These are phyloP conservation scores for Nymphicus hollandicus DNA, from an alignment of 2,113 vertebrate genomes.

Conservation along the genomic window DNA sequence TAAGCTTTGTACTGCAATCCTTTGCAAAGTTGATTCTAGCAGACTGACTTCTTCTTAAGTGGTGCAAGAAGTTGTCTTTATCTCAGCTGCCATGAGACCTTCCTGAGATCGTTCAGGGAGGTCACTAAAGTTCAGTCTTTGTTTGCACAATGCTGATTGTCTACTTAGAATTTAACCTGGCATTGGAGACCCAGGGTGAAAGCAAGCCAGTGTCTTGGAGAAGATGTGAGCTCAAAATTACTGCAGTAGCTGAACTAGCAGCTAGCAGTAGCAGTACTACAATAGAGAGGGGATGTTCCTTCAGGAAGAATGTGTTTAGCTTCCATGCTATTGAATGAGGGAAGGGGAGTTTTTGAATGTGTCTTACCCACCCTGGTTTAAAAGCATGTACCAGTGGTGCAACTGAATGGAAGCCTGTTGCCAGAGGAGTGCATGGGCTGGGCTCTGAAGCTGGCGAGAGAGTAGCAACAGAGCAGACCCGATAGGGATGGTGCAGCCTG, in stretches of 20 bases:
- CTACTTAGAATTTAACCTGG: background rate
- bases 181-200: background rate
- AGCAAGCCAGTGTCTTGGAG: background rate
- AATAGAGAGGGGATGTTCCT: background rate
- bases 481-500: background rate
- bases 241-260: background rate
- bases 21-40: background rate
- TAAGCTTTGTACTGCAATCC: background rate
- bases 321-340: background rate
- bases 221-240: background rate
- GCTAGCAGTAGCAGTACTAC: background rate
- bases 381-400: background rate
- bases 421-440: background rate
- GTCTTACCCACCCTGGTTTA: background rate
- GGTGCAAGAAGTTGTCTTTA: background rate
- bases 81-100: background rate
- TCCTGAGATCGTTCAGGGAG: background rate
- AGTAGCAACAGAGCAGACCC: rapidly evolving
- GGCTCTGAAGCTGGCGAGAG: background rate
- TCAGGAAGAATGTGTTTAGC: background rate
- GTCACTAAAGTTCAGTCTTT: background rate
- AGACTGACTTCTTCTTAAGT: background rate
- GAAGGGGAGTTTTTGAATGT: background rate
- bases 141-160: background rate
- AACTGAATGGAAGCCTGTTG: background rate